A percentile compares a stretch with the other conserved stretches of the same genome.
Conservation (phyloP, 1,140 invertebrate species). For the Drosophila murphyi region DNA sequence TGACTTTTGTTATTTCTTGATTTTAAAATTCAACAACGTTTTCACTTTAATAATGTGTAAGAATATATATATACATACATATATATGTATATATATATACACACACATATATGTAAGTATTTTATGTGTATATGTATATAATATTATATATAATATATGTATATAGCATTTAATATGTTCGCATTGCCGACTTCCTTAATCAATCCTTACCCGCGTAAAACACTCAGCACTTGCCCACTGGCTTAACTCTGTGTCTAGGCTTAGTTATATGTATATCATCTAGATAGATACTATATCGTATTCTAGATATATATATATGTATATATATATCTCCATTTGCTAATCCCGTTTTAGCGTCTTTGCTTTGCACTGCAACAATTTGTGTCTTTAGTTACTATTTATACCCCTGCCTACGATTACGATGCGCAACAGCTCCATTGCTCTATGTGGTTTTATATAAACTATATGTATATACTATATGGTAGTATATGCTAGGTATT, state of each 20-base stretch:
- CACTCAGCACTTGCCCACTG: slow-evolving; percentile 13
- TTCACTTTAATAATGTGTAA: slow-evolving; percentile 73
- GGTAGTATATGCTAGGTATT: slow-evolving; percentile 34
- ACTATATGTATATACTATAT: slow-evolving; percentile 48
- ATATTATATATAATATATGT: slow-evolving; percentile 65
- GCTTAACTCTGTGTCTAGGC: slow-evolving; percentile 39
- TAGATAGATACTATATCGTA: slow-evolving; percentile 4
- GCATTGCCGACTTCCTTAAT: slow-evolving; percentile 52
- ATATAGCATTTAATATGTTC: slow-evolving; percentile 73
- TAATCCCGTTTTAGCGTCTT: slow-evolving; percentile 45
- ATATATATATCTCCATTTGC: slow-evolving; percentile 23
- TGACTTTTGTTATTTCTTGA: slow-evolving; percentile 56
- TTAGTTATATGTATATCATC: slow-evolving; percentile 25
- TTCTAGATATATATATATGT: neutral
- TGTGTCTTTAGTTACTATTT: slow-evolving; percentile 82
- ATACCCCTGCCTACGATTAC: slow-evolving; percentile 70
- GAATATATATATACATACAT: slow-evolving; percentile 68
- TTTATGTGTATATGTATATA: slow-evolving; percentile 67
- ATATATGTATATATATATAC: slow-evolving; percentile 63
- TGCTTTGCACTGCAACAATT: slow-evolving; percentile 82
- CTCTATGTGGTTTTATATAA: slow-evolving; percentile 50
- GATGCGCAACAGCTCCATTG: slow-evolving; percentile 32
- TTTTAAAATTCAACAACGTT: slow-evolving; percentile 82
- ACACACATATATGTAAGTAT: slow-evolving; percentile 56
- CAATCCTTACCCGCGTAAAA: slow-evolving; percentile 39